phyloP scores from a whole-genome alignment of 2,113 vertebrate genomes.

The Irena cyanogastra region DNA sequence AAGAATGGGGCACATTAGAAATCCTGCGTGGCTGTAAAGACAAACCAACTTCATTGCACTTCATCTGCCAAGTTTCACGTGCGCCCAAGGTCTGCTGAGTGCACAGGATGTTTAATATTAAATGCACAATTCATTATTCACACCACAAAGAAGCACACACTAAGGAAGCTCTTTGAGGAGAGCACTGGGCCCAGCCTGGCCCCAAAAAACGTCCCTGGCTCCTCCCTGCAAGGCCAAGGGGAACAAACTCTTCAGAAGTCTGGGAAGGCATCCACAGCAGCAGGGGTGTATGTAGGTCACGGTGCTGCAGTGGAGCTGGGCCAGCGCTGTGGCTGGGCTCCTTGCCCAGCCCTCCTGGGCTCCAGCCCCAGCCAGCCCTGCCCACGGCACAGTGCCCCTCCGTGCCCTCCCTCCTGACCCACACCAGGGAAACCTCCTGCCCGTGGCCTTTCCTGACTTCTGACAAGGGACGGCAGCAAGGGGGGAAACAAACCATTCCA shows the following conservation, averaged over 20 bases:
- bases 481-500: background rate
- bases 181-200: fast-evolving
- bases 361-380: background rate
- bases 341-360: background rate
- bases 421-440: background rate
- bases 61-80: background rate
- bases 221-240: background rate
- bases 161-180: background rate
- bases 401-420: background rate
- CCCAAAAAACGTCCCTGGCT: background rate
- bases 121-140: conserved; percentile 41
- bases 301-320: background rate
- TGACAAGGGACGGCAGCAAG: background rate
- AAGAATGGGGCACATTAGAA: background rate
- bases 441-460: background rate
- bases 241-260: background rate
- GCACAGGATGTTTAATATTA: conserved; percentile 31
- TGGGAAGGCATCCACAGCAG: background rate
- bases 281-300: background rate
- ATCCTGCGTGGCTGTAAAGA: background rate
- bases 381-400: fast-evolving
- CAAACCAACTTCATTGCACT: background rate
- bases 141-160: background rate
- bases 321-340: background rate
- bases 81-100: background rate